phyloP scores from a whole-genome alignment of 2,113 vertebrate species.

The Centropristis striata region DNA sequence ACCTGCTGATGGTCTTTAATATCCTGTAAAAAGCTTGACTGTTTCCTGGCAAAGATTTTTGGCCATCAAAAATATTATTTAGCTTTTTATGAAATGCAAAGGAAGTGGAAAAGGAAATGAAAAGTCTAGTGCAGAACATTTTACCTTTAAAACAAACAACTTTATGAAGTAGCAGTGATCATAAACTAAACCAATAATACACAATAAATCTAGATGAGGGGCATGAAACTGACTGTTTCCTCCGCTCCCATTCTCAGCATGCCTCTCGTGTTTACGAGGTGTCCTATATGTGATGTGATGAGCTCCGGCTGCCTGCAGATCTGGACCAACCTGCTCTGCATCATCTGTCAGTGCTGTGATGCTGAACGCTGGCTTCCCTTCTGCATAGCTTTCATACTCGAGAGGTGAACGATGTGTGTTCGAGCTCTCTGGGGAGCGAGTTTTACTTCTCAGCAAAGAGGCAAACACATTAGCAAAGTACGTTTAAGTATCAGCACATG shows the following conservation, averaged over 20 bases:
- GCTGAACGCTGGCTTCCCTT: slow-evolving; percentile 13
- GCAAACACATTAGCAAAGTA: not conserved
- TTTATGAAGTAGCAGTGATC: too few relatives aligned
- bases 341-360: slow-evolving; percentile 60
- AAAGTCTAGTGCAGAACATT: too few relatives aligned
- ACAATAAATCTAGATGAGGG: too few relatives aligned
- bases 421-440: not conserved
- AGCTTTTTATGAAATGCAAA: too few relatives aligned
- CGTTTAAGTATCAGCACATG: not conserved
- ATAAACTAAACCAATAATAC: too few relatives aligned
- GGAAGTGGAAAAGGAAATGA: too few relatives aligned
- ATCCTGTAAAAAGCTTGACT: too few relatives aligned
- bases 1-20: too few relatives aligned
- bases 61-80: too few relatives aligned
- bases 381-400: slow-evolving; percentile 60
- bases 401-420: slow-evolving; percentile 16
- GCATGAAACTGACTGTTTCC: not conserved
- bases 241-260: not conserved
- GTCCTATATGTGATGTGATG: not conserved
- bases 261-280: not conserved
- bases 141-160: too few relatives aligned
- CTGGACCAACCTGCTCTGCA: slow-evolving; percentile 67
- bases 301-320: slow-evolving; percentile 21
- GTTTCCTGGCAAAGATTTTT: too few relatives aligned
- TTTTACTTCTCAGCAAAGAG: not conserved